phyloP scores from a whole-genome alignment of 2,113 vertebrate species.

The Murina feae region DNA sequence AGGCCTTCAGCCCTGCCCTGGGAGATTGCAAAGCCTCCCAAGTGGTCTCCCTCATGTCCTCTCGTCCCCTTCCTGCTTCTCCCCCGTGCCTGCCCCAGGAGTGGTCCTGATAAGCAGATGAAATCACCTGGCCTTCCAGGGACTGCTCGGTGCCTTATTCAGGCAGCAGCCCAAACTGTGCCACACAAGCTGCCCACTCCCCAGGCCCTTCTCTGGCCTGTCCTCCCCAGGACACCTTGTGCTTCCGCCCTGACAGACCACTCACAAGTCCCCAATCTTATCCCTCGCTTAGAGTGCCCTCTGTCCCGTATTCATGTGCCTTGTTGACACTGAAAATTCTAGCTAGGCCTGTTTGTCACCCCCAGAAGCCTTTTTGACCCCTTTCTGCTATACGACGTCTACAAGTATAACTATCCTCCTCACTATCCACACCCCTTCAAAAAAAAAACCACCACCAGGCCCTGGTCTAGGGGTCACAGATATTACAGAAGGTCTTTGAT shows the following conservation, averaged over 20 bases:
- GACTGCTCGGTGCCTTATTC: no score
- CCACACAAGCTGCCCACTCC: not conserved
- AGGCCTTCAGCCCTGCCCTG: not conserved
- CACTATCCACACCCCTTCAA: not conserved
- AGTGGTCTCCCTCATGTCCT: fast-evolving
- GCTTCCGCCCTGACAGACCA: fast-evolving
- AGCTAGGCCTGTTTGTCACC: not conserved
- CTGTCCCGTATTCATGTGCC: fast-evolving
- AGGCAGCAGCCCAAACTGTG: not conserved
- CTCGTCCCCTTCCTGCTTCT: not conserved
- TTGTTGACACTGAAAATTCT: not conserved
- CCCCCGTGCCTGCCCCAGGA: not conserved
- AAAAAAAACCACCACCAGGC: not conserved
- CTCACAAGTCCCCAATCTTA: fast-evolving
- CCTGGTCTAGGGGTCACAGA: not conserved
- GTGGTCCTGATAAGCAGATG: fast-evolving
- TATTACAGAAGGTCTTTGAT: fast-evolving
- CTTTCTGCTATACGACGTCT: fast-evolving
- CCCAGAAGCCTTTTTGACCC: not conserved
- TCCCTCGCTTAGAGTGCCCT: not conserved
- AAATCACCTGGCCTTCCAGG: not conserved
- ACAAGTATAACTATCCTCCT: fast-evolving
- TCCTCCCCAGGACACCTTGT: not conserved
- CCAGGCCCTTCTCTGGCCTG: not conserved
- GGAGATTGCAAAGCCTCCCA: no score